Conservation (phyloP, 2,888 invertebrate genomes). For the Drosophila imparisetae region DNA sequence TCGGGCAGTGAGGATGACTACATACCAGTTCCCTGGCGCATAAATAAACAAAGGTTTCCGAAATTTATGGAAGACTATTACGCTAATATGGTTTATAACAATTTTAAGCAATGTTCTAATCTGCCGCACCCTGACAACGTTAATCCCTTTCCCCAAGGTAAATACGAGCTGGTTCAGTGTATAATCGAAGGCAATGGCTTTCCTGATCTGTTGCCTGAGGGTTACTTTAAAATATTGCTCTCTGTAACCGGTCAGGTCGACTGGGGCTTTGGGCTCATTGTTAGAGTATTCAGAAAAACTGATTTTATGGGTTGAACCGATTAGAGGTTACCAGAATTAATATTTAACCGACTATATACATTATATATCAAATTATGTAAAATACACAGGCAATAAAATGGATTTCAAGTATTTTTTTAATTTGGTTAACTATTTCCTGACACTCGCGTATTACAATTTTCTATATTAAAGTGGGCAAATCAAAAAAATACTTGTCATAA, state of each 20-base stretch:
- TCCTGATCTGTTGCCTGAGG: slow-evolving; percentile 55
- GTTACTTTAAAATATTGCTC: slow-evolving; percentile 47
- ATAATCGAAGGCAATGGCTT: slow-evolving; percentile 34
- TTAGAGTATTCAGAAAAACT: slow-evolving; percentile 20
- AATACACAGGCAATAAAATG: background rate
- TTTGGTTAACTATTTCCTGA: background rate
- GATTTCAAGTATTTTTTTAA: background rate
- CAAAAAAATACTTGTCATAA: background rate
- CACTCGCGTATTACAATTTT: background rate
- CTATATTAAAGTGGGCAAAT: background rate
- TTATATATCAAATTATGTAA: background rate
- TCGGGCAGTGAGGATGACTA: slow-evolving; percentile 59
- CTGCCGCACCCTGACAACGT: slow-evolving; percentile 2
- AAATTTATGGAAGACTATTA: slow-evolving; percentile 37
- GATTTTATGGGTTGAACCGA: slow-evolving; percentile 27
- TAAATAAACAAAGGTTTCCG: slow-evolving; percentile 22
- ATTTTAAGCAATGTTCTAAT: slow-evolving; percentile 46
- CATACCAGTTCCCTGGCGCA: slow-evolving; percentile 29
- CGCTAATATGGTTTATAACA: slow-evolving; percentile 33
- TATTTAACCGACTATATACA: background rate
- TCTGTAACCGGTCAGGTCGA: slow-evolving; percentile 31
- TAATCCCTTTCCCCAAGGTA: background rate
- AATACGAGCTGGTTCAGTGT: slow-evolving; percentile 25
- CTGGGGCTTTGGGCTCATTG: slow-evolving; percentile 34
- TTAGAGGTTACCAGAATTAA: background rate